These are phyloP conservation scores for Chironomus striatipennis DNA, from an alignment of 1,140 invertebrate species.

Conservation along the genomic window DNA sequence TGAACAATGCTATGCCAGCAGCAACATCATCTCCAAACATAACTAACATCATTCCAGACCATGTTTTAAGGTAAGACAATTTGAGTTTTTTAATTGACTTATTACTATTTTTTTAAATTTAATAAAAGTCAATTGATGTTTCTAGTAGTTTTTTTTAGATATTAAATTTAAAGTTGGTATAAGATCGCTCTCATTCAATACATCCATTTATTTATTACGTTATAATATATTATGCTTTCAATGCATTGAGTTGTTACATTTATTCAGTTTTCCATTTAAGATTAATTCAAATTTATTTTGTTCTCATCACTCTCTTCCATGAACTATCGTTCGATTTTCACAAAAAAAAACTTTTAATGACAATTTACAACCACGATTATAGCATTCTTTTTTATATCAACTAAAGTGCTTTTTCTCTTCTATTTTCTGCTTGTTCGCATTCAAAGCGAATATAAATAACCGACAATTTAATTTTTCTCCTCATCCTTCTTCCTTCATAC, in stretches of 20 bases:
- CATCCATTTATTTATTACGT: no score
- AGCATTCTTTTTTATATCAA: conserved; percentile 24
- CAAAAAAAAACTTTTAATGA: conserved; percentile 48
- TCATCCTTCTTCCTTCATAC: background rate
- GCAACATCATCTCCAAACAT: conserved; percentile 59
- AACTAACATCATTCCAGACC: conserved; percentile 58
- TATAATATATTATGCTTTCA: no score
- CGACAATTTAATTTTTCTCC: conserved; percentile 16
- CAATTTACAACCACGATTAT: conserved; percentile 23
- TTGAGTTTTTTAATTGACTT: background rate
- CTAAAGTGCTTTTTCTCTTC: background rate
- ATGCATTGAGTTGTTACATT: background rate
- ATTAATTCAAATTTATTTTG: background rate
- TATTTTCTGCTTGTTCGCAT: background rate
- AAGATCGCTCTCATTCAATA: no score
- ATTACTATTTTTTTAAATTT: no score
- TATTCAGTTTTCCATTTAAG: background rate
- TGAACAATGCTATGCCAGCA: conserved; percentile 64
- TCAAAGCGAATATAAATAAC: background rate
- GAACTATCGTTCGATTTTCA: background rate
- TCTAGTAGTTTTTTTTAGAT: no score
- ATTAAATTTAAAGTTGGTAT: no score
- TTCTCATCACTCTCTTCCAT: background rate
- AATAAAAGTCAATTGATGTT: no score
- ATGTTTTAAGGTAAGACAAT: conserved; percentile 45